Conservation (phyloP, 2,888 invertebrate species). For the Lathronympha strigana region DNA sequence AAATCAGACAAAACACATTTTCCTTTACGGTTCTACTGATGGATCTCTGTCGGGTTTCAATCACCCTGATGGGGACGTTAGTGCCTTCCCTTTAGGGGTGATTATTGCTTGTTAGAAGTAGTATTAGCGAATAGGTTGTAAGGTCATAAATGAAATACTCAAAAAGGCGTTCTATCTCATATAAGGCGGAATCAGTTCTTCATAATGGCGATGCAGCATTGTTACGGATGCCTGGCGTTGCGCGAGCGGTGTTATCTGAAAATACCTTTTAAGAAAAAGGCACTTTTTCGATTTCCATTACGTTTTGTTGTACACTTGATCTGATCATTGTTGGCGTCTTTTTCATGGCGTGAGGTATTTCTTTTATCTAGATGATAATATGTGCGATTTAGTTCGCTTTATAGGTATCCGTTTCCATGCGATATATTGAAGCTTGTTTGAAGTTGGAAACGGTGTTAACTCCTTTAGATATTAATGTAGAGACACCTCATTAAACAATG, state of each 20-base stretch:
- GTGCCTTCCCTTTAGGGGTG: slow-evolving; percentile 47
- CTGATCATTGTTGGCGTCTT: slow-evolving; percentile 49
- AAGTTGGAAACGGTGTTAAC: neutral
- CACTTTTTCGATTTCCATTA: slow-evolving; percentile 52
- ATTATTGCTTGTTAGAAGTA: slow-evolving; percentile 48
- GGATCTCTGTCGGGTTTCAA: slow-evolving; percentile 32
- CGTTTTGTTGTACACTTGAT: slow-evolving; percentile 50
- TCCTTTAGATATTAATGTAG: no score
- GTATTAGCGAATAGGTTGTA: slow-evolving; percentile 48
- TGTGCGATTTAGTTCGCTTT: slow-evolving; percentile 38
- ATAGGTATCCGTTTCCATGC: slow-evolving; percentile 4
- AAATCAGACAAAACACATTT: slow-evolving; percentile 44
- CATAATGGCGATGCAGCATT: slow-evolving; percentile 71
- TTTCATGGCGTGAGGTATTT: slow-evolving; percentile 46
- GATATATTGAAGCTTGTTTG: slow-evolving; percentile 7
- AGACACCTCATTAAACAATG: no score
- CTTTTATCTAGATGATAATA: slow-evolving; percentile 45
- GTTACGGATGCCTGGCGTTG: slow-evolving; percentile 60
- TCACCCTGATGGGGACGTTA: slow-evolving; percentile 45
- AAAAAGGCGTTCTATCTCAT: slow-evolving; percentile 66
- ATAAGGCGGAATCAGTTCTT: slow-evolving; percentile 70
- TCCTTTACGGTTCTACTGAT: slow-evolving; percentile 36
- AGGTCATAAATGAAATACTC: slow-evolving; percentile 56
- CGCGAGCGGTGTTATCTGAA: slow-evolving; percentile 59
- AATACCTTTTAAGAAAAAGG: slow-evolving; percentile 70